A percentile compares a stretch with the other conserved stretches of the same genome.
phyloP scores from a whole-genome alignment of 2,888 invertebrate genomes.

The Drosophila ezoana region DNA sequence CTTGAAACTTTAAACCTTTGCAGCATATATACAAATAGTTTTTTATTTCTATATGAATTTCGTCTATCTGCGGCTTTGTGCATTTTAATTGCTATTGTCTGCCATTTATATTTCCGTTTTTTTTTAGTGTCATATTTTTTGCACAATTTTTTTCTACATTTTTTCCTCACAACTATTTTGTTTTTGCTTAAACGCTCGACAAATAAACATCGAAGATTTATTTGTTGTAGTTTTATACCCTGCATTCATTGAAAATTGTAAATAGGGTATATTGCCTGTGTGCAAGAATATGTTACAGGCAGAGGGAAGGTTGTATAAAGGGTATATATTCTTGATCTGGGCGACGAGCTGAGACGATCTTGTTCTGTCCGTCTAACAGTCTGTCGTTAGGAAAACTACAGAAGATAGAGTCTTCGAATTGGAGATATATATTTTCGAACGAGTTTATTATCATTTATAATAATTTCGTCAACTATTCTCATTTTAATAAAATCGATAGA shows the following conservation, averaged over 20 bases:
- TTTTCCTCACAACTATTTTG: constrained; percentile 1
- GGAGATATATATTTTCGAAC: too few relatives aligned
- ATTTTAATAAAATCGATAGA: too few relatives aligned
- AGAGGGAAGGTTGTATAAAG: too few relatives aligned
- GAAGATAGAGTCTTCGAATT: too few relatives aligned
- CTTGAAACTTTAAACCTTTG: neutral
- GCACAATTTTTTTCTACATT: neutral
- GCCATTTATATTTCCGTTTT: constrained; percentile 18
- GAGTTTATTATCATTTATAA: too few relatives aligned
- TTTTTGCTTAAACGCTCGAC: constrained; percentile 27
- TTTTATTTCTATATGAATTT: constrained; percentile 2
- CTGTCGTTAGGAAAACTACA: too few relatives aligned
- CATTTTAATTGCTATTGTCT: constrained; percentile 53
- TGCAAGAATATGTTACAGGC: neutral
- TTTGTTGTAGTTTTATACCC: constrained; percentile 12
- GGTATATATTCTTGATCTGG: too few relatives aligned
- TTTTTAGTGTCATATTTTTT: constrained; percentile 1
- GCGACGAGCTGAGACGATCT: too few relatives aligned
- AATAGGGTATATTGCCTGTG: neutral
- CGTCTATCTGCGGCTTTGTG: constrained; percentile 32
- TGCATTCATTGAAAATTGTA: too few relatives aligned
- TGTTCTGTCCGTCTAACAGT: too few relatives aligned
- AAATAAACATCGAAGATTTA: constrained; percentile 39
- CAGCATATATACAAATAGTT: neutral
- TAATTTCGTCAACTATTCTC: too few relatives aligned